Evolutionary conservation across 2,113 vertebrate species (phyloP), one percentile per base, ranked within the genome.

Genomic region (Dromaius novaehollandiae): DNA sequence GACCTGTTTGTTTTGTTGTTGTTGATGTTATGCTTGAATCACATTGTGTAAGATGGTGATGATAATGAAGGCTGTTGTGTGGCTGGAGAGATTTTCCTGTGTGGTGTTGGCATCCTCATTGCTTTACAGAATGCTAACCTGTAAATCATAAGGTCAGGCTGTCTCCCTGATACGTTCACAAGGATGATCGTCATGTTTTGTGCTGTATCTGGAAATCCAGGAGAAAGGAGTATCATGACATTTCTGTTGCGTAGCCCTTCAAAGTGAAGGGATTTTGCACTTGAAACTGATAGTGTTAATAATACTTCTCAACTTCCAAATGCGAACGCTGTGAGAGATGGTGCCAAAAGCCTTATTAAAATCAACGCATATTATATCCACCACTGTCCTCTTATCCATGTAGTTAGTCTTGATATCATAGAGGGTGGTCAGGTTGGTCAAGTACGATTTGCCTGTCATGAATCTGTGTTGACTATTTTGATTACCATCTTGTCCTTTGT

Each of bases 1-100:
- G 66, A 83, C 15, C 78, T 73, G n/a, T 76, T 51, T 30, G 66
- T 70, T 96, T 66, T 88, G 66, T 86, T 96, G 70, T 91, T 83
- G 68, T 42, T 95, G 69, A 90, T 86, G 24, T 94, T 94, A 89
- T 61, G 71, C 80, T 58, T 85, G 68, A 95, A 83, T 7, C 2
- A 3, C 2, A 10, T 44, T 96, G 70, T 28, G 40, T 78, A 51
- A 75, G 82, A 61, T 40, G 6, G 44, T 74, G n/a, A 73, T 36
- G 85, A 93, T 80, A 91, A 95, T 53, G 55, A 88, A 93, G 6
- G 13, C 12, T 40, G 56, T 71, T 83, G 78, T 2, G 12, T 12
- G 40, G 11, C 50, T 71, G 60, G 55, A 73, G 32, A 75, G 61
- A 64, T 15, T 78, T 79, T 95, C 55, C 26, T 9, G 6, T 71